Evolutionary conservation across 2,888 invertebrate species (phyloP), one percentile per base, ranked within the genome.

Genomic region (Catonia carolina): DNA sequence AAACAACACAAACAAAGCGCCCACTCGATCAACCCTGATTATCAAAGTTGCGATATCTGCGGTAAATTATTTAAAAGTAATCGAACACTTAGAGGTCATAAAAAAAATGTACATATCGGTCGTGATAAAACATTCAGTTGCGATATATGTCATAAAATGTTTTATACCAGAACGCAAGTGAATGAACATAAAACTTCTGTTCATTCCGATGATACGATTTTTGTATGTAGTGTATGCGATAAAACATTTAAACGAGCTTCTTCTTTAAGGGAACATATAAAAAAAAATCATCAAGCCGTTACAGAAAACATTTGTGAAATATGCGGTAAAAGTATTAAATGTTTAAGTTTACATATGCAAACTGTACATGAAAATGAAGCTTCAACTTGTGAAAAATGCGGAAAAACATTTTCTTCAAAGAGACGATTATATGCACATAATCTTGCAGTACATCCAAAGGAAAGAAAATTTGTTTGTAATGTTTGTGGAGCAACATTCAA

Each of bases 121-220:
- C 4, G 5, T 27, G 27, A 27, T 27, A 27, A 27, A 27, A 27
- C 39, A 20, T 45, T 20, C 18, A 27, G 45, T 22, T 53, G 53
- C 33, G 53, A 53, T 12, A 31, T 42, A 2, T 53, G 53, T 14
- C n/a, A 35, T 15, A 53, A 53, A 15, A 23, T 33, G 10, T 45
- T 53, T 31, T 45, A 18, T 17, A 14, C 18, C 12, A 42, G 35
- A 5, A 33, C 27, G 2, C 15, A 23, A 20, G 35, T 42, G 2
- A 31, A 31, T 23, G 22, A 37, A 8, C 53, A 53, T 42, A 53
- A 53, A 41, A 31, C 14, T 2, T 17, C 33, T 2, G 31, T 42
- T 31, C 53, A 53, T 35, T n/a, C n/a, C n/a, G 45, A 33, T 33
- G 42, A 33, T 3, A 18, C 17, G 4, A 4, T 6, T 6, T 6